Evolutionary conservation across 2,888 invertebrate species (phyloP), one percentile per base, ranked within the genome.

Genomic region (Patella ulyssiponensis): DNA sequence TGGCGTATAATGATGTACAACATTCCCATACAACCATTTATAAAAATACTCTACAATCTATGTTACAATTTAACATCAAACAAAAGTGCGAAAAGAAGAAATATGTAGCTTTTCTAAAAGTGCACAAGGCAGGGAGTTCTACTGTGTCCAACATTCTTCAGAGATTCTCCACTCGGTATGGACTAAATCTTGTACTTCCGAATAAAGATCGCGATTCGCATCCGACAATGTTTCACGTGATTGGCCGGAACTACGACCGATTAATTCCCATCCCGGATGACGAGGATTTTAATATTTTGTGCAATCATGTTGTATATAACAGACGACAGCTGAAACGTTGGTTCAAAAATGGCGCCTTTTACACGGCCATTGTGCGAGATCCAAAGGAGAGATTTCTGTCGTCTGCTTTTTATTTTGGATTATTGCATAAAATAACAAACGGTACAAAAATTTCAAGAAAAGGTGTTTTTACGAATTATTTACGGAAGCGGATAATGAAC

Each of bases 91-190:
- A 44, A 44, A 74, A 58, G 44, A 56, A 56, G 56, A 58, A 33
- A 44, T 58, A 79, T 58, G 51, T 86, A 14, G 83, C 81, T 5
- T 85, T 87, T 72, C 58, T 87, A 3, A 86, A 88, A 81, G 83
- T 86, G 9, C 88, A 88, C 83, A 88, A 88, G 79, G 83, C 87
- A 9, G 88, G 87, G 11, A 84, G 87, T 71, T 84, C 87, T 20
- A 87, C 88, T 0, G 75, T 88, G 1, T 81, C 86, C 44, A 88
- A 86, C 73, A 87, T 88, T 70, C 77, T 88, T 1, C 85, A 86
- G 72, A 78, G 87, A 5, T 88, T 80, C 81, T 87, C 85, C 17
- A 74, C 82, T 7, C 27, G 51, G 2, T 79, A 81, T 15, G 71
- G 81, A 9, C 75, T 88, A 5, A 86, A 77, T 74, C 84, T 88